Conservation (phyloP, 2,888 invertebrate species). For the Parnassius apollo region DNA sequence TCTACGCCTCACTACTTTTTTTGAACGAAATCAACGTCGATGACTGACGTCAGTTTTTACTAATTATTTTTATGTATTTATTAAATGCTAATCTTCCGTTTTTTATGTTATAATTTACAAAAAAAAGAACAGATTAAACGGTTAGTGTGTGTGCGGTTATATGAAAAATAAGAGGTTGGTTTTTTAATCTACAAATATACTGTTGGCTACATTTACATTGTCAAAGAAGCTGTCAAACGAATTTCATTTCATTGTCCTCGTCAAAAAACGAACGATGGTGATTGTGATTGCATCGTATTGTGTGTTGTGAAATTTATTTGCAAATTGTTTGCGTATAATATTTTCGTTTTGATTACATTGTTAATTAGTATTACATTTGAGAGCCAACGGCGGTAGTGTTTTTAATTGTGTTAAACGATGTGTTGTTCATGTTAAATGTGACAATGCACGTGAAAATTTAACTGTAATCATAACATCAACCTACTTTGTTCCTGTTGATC, state of each 20-base stretch:
- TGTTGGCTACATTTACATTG: conserved; percentile 14
- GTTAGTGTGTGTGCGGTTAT: too few relatives aligned
- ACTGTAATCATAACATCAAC: conserved; percentile 53
- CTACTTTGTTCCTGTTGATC: conserved; percentile 72
- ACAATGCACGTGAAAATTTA: conserved; percentile 52
- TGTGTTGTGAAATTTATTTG: conserved; percentile 70
- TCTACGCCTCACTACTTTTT: too few relatives aligned
- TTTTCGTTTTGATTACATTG: conserved; percentile 54
- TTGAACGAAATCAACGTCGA: too few relatives aligned
- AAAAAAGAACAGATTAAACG: too few relatives aligned
- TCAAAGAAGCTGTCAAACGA: conserved; percentile 29
- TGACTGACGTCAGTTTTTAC: too few relatives aligned
- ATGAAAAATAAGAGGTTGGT: too few relatives aligned
- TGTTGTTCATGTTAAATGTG: conserved; percentile 51
- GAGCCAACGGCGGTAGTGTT: conserved; percentile 43
- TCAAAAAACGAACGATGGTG: conserved; percentile 30
- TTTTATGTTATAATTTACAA: too few relatives aligned
- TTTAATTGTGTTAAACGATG: conserved; percentile 57
- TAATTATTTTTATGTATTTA: too few relatives aligned
- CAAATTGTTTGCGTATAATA: conserved; percentile 56
- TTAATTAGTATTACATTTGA: conserved; percentile 49
- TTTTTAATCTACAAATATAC: conserved; percentile 35
- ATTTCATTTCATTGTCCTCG: too few relatives aligned
- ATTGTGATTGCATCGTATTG: conserved; percentile 40
- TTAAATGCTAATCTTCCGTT: too few relatives aligned